Evolutionary conservation across 2,888 invertebrate genomes (phyloP).

Genomic region (Archips crataeganus): DNA sequence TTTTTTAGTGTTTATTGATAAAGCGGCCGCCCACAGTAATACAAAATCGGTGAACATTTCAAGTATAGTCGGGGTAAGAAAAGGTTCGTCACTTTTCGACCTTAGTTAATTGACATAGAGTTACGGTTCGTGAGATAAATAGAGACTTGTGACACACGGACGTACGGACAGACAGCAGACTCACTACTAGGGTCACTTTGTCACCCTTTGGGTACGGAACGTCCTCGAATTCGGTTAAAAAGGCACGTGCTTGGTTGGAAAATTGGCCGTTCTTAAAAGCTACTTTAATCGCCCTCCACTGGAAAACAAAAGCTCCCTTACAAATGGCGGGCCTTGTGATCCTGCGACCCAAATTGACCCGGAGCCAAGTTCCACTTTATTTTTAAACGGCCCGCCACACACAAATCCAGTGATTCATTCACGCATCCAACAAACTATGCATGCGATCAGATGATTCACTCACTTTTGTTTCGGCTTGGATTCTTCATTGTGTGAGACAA

Average conservation of each 20-base stretch:
- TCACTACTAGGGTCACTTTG: too few relatives aligned
- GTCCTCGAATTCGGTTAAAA: too few relatives aligned
- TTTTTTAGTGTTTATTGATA: too few relatives aligned
- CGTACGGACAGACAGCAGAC: too few relatives aligned
- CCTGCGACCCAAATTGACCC: constrained; percentile 32
- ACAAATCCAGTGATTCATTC: constrained; percentile 39
- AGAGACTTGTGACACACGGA: too few relatives aligned
- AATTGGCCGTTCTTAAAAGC: neutral
- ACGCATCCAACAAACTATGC: constrained; percentile 27
- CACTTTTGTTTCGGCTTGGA: constrained; percentile 5
- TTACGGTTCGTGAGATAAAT: too few relatives aligned
- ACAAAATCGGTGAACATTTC: too few relatives aligned
- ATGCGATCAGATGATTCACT: constrained; percentile 30
- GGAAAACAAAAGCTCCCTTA: constrained; percentile 26
- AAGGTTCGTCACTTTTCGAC: too few relatives aligned
- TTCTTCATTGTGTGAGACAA: constrained; percentile 1
- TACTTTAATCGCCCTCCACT: neutral
- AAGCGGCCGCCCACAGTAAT: too few relatives aligned
- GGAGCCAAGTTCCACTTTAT: constrained; percentile 40
- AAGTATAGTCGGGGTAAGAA: too few relatives aligned
- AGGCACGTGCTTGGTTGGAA: neutral
- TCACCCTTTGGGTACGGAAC: too few relatives aligned
- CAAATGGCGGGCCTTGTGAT: constrained; percentile 23
- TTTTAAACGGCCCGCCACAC: constrained; percentile 35
- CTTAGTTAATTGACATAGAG: too few relatives aligned